phyloP scores from a whole-genome alignment of 2,888 invertebrate genomes.

The Sinohyriopsis cumingii region DNA sequence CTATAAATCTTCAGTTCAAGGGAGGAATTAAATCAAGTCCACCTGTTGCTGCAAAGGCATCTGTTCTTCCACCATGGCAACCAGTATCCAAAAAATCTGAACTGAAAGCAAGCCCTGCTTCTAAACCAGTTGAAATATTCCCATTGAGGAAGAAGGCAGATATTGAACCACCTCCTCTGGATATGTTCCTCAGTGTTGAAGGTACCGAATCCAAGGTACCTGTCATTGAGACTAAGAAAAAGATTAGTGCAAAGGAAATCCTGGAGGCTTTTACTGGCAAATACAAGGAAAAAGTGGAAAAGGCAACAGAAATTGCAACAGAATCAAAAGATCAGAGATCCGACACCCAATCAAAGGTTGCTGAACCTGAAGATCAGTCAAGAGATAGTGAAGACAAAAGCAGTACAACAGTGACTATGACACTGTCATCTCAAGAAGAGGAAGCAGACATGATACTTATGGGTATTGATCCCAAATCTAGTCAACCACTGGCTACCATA shows the following conservation, averaged over 20 bases:
- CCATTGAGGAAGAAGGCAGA: constrained; percentile 13
- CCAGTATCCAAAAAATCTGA: constrained; percentile 39
- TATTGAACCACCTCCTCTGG: constrained; percentile 34
- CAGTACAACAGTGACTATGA: background rate
- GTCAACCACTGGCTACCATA: constrained; percentile 26
- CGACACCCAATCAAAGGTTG: background rate
- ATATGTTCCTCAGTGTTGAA: constrained; percentile 43
- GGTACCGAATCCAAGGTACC: constrained; percentile 38
- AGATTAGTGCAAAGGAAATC: constrained; percentile 39
- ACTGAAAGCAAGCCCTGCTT: constrained; percentile 1
- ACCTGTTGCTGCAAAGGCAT: constrained; percentile 23
- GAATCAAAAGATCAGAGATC: constrained; percentile 4
- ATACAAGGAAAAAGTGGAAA: constrained; percentile 26
- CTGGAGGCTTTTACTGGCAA: constrained; percentile 37
- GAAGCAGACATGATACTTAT: constrained; percentile 43
- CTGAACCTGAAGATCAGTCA: background rate
- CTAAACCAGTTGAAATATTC: constrained; percentile 3
- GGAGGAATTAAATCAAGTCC: constrained; percentile 18
- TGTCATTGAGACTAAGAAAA: constrained; percentile 37
- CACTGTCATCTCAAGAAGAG: constrained; percentile 13
- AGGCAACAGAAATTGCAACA: background rate
- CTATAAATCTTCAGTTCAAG: constrained; percentile 21
- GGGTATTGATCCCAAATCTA: constrained; percentile 40
- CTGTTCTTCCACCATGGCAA: constrained; percentile 45
- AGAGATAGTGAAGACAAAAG: background rate